A percentile compares a stretch with the other conserved stretches of the same genome.
These are phyloP conservation scores for Okapia johnstoni DNA, from an alignment of 2,113 vertebrate species.

Conservation along the genomic window DNA sequence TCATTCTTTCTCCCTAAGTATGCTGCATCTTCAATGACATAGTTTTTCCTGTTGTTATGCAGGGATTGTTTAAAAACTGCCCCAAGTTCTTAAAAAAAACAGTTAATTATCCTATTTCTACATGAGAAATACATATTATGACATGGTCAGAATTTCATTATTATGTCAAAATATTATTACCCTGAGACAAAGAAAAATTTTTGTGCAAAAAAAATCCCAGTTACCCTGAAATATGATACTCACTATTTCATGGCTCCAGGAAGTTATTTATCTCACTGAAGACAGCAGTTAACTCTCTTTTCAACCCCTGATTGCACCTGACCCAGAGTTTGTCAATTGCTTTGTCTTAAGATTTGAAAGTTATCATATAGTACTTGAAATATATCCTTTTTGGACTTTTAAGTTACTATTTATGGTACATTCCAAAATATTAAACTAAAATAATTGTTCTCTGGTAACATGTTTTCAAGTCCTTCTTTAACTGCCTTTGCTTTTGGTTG, in stretches of 20 bases:
- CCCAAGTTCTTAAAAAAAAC: background rate
- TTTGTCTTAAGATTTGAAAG: background rate
- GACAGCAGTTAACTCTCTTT: background rate
- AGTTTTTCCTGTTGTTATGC: background rate
- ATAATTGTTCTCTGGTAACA: background rate
- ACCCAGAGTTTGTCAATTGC: background rate
- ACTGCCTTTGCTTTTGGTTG: background rate
- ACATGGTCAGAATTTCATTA: background rate
- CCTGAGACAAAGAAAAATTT: background rate
- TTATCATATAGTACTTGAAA: background rate
- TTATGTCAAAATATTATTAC: slow-evolving; percentile 27
- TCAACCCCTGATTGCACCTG: background rate
- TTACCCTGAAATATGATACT: background rate
- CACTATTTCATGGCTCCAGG: background rate
- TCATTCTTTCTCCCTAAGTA: background rate
- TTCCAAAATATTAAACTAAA: background rate
- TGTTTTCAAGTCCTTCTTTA: background rate
- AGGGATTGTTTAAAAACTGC: background rate
- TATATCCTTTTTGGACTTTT: background rate
- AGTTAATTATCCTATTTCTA: background rate
- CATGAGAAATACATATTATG: background rate
- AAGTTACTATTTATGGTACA: background rate
- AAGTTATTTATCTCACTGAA: background rate
- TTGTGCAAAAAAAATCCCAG: background rate
- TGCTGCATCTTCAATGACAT: background rate